These are phyloP conservation scores for Myocastor coypus DNA, from an alignment of 2,113 vertebrate species.

Conservation along the genomic window DNA sequence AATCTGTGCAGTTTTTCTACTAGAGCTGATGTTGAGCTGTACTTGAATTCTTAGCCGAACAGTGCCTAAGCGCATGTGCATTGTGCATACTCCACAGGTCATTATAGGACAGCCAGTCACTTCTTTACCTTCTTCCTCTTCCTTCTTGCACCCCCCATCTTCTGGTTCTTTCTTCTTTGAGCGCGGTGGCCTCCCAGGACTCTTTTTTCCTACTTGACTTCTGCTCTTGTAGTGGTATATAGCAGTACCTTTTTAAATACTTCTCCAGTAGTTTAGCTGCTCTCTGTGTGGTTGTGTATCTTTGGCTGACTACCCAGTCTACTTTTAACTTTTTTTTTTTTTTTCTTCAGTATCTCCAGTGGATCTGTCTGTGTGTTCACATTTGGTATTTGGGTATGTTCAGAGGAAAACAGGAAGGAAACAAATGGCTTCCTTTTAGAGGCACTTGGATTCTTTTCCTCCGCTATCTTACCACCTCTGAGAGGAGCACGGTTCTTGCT, in stretches of 20 bases:
- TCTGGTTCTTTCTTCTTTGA: conserved; percentile 91
- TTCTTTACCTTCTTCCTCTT: not conserved
- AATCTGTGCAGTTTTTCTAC: conserved; percentile 87
- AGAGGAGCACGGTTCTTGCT: conserved; percentile 93
- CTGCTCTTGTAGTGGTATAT: conserved; percentile 94
- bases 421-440: conserved; percentile 97
- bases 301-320: conserved; percentile 84
- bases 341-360: conserved; percentile 96
- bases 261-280: not conserved
- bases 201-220: conserved; percentile 92
- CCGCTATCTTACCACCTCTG: conserved; percentile 87
- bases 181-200: conserved; percentile 89
- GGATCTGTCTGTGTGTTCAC: conserved; percentile 92
- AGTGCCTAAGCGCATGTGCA: conserved; percentile 80
- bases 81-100: conserved; percentile 68
- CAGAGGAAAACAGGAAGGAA: conserved; percentile 96
- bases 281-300: not conserved
- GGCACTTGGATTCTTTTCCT: conserved; percentile 95
- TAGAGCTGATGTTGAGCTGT: conserved; percentile 89
- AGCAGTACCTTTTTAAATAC: conserved; percentile 88
- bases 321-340: conserved; percentile 94
- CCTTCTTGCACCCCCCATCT: conserved; percentile 90
- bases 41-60: conserved; percentile 85
- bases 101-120: conserved; percentile 81
- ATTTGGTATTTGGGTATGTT: conserved; percentile 90